Base-by-base conservation (phyloP, 2,113 vertebrate genomes). In the Turdus rufiventris region DNA sequence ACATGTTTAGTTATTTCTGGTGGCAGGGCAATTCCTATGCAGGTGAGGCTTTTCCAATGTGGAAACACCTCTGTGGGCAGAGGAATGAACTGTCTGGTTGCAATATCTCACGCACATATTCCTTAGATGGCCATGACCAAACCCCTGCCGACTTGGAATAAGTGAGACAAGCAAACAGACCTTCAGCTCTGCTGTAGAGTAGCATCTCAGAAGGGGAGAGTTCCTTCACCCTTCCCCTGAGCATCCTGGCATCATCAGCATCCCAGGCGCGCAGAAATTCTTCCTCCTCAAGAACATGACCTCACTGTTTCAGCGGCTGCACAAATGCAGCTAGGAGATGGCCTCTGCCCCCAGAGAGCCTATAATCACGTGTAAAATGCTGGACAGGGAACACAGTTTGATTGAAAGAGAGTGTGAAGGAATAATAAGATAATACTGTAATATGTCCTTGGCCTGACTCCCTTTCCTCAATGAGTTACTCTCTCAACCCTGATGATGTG, bases 351-450 rank as follows among this genome's bases (percentile, higher is more conserved):
- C 76, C 28, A 63, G 58, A 91, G 83, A 92, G 67, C 51, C 43
- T 38, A 62, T 93, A 95, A 96, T 91, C 75, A 86, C 47, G 60
- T 92, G 88, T 51, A 77, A 95, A 95, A 95, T 80, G 73, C 79
- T 93, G 91, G 88, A 85, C 23, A 43, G 91, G 91, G 92, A 96
- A 79, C 67, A 62, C 26, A 74, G 67, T 53, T 72, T 89, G 89
- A 96, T 73, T 94, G 94, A 95, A 88, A 76, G 71, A 93, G 62
- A 93, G 68, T 77, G 75, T 88, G 84, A 85, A 94, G 72, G 47
- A 96, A 96, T 93, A 96, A 80, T 56, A 94, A 96, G 95, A 94
- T 96, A 96, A 94, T 92, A 86, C 34, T 56, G 83, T 90, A 94
- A 94, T 77, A 80, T 74, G 75, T 94, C 83, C 79, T 95, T 96